phyloP scores from a whole-genome alignment of 2,113 vertebrate genomes.

The Corydoras maculifer region DNA sequence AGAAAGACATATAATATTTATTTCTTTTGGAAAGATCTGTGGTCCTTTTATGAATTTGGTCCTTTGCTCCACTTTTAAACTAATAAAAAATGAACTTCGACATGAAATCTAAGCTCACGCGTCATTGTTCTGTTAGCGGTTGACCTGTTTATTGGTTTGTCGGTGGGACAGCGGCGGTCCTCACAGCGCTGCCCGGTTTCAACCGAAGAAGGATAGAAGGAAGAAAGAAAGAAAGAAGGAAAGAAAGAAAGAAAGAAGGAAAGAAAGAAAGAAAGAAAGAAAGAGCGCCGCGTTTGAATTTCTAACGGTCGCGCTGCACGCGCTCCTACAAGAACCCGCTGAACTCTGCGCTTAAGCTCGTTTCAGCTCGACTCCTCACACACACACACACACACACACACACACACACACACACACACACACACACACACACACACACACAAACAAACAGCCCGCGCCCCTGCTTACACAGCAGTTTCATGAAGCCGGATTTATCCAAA shows the following conservation, averaged over 20 bases:
- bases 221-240: neutral
- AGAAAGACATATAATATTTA: no score
- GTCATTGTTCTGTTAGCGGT: no score
- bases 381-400: neutral
- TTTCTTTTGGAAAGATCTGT: no score
- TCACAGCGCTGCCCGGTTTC: no score
- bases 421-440: neutral
- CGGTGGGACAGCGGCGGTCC: no score
- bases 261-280: neutral
- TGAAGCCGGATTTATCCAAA: neutral
- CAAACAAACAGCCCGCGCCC: neutral
- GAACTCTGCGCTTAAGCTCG: slow-evolving; percentile 11
- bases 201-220: no score
- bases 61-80: no score
- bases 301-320: slow-evolving; percentile 28
- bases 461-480: neutral
- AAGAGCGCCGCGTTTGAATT: slow-evolving; percentile 18
- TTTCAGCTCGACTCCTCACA: neutral
- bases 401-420: neutral
- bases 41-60: no score
- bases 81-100: no score
- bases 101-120: no score
- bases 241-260: neutral
- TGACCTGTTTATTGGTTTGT: no score
- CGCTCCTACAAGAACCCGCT: slow-evolving; percentile 22